A percentile compares a stretch with the other conserved stretches of the same genome.
Evolutionary conservation across 1,140 invertebrate genomes (phyloP).

Genomic region (Antheraea mylitta): DNA sequence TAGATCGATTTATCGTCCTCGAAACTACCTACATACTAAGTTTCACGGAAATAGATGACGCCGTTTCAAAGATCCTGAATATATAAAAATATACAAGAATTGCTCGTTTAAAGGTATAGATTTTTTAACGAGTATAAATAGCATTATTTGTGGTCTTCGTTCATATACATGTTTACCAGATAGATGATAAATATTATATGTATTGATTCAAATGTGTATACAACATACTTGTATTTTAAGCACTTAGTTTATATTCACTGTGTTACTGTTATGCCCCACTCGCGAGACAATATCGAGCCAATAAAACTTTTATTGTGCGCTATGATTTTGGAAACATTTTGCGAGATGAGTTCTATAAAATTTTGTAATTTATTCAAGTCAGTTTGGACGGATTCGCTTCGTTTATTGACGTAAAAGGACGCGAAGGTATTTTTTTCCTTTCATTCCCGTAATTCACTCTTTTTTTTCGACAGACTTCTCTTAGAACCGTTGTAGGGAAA

Average conservation of each 20-base stretch:
- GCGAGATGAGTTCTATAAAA: conserved; percentile 73
- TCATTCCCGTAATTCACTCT: conserved; percentile 11
- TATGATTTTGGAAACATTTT: conserved; percentile 76
- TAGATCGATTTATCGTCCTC: no score
- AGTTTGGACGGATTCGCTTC: conserved; percentile 51
- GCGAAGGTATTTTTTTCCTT: conserved; percentile 42
- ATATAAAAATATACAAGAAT: no score
- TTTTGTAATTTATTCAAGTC: conserved; percentile 66
- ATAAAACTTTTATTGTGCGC: conserved; percentile 75
- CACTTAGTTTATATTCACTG: not conserved
- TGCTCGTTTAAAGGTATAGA: no score
- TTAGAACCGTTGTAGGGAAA: conserved; percentile 18
- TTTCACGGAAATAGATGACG: no score
- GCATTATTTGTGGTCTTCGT: no score
- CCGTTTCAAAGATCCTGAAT: no score
- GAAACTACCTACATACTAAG: no score
- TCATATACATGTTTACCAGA: no score
- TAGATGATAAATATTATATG: not conserved
- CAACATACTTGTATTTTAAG: not conserved
- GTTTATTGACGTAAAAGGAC: conserved; percentile 53
- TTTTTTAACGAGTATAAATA: no score
- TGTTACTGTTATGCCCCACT: conserved; percentile 49
- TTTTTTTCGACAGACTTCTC: conserved; percentile 20
- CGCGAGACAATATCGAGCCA: conserved; percentile 68
- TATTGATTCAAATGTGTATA: not conserved